Conservation (phyloP, 37 sponge, comb jelly and placozoan genomes). For the Ephydatia muelleri region DNA sequence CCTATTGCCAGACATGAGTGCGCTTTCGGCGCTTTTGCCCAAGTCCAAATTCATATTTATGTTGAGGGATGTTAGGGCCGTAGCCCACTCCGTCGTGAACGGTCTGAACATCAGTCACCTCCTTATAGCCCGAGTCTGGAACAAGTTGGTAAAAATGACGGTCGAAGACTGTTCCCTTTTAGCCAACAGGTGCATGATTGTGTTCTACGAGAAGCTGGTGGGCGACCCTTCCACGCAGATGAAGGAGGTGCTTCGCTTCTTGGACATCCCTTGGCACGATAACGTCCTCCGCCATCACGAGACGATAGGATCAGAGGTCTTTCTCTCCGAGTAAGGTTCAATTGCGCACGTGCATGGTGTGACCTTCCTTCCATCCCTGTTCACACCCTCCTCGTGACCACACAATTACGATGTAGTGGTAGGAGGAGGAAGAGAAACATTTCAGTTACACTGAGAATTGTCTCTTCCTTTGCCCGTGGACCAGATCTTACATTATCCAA, state of each 20-base stretch:
- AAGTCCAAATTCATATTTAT: constrained; percentile 80
- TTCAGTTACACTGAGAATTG: no score
- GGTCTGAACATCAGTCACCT: constrained; percentile 59
- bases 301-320: constrained; percentile 57
- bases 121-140: constrained; percentile 78
- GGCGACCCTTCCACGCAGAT: constrained; percentile 52
- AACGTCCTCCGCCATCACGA: constrained; percentile 78
- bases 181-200: constrained; percentile 42
- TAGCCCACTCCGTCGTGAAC: constrained; percentile 81
- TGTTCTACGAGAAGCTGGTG: constrained; percentile 85
- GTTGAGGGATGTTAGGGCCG: constrained; percentile 88
- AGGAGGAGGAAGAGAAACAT: no score
- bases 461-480: no score
- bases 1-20: constrained; percentile 60
- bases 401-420: no score
- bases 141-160: constrained; percentile 62
- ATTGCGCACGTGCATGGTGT: no score
- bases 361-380: no score
- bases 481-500: no score
- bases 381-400: no score
- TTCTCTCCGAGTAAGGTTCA: constrained; percentile 66
- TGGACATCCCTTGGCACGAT: constrained; percentile 73
- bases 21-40: constrained; percentile 63
- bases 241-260: constrained; percentile 56
- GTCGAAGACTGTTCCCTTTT: constrained; percentile 29